Percentiles rank a stretch among this genome's conserved stretches.
phyloP scores from a whole-genome alignment of 2,888 invertebrate species.

The Polymixis flavicincta region DNA sequence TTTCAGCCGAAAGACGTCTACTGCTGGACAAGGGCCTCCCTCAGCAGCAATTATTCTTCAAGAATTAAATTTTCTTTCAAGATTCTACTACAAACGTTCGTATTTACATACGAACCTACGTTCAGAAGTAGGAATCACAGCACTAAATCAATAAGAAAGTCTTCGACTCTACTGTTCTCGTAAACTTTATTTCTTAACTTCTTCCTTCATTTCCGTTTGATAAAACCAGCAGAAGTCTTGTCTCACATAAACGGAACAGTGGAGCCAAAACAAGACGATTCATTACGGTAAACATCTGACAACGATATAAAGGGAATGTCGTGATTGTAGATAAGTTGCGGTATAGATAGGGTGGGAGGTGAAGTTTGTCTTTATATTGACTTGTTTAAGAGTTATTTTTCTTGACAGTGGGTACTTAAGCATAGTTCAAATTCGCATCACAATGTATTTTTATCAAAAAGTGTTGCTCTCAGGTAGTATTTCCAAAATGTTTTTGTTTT shows the following conservation, averaged over 20 bases:
- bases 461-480: background rate
- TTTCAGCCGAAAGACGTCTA: too few species aligned
- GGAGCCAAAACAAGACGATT: conserved; percentile 62
- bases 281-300: conserved; percentile 64
- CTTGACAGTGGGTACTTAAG: background rate
- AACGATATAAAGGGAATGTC: conserved; percentile 50
- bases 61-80: background rate
- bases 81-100: background rate
- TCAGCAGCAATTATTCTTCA: too few species aligned
- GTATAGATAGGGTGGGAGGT: background rate
- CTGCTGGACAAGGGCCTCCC: too few species aligned
- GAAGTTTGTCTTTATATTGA: background rate
- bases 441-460: too few species aligned
- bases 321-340: conserved; percentile 39
- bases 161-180: background rate
- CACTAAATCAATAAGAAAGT: background rate
- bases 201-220: conserved; percentile 15
- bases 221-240: conserved; percentile 9
- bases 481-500: background rate
- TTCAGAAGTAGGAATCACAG: background rate
- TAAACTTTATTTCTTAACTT: too few species aligned
- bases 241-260: conserved; percentile 39
- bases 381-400: background rate
- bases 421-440: background rate
- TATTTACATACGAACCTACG: too few species aligned